A percentile compares a stretch with the other conserved stretches of the same genome.
These are phyloP conservation scores for Acropora tenuis DNA, from an alignment of 64 coral and sea anemone genomes.

Conservation along the genomic window DNA sequence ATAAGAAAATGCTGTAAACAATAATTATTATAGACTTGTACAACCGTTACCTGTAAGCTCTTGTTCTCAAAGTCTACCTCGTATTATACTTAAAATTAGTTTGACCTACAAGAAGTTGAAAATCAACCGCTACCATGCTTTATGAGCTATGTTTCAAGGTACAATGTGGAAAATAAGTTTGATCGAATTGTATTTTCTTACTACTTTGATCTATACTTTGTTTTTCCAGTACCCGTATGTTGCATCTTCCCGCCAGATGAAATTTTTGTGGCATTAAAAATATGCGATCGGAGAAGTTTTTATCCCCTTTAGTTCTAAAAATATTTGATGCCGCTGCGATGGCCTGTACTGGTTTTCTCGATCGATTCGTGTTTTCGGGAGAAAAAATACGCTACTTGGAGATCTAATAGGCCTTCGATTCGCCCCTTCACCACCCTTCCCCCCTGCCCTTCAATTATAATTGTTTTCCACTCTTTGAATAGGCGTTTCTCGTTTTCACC, in stretches of 20 bases:
- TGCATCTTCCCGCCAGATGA: slow-evolving; percentile 23
- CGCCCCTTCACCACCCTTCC: too few species aligned
- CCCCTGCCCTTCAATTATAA: too few species aligned
- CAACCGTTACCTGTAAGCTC: neutral
- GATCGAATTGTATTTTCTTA: slow-evolving; percentile 3
- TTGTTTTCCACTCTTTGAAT: too few species aligned
- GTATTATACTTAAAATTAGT: too few species aligned
- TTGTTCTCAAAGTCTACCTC: neutral
- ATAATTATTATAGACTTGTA: neutral
- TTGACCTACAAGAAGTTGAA: too few species aligned
- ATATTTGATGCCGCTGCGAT: too few species aligned
- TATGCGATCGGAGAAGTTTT: neutral
- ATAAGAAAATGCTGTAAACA: slow-evolving; percentile 47
- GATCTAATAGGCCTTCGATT: too few species aligned
- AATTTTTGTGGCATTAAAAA: neutral
- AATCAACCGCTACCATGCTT: neutral
- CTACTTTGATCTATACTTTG: neutral
- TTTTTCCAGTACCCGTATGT: slow-evolving; percentile 63
- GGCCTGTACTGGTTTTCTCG: too few species aligned
- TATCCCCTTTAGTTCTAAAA: too few species aligned
- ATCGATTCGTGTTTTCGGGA: too few species aligned
- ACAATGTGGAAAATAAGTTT: neutral
- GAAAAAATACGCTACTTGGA: too few species aligned
- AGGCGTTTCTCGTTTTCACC: too few species aligned
- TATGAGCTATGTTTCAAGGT: neutral